Percentiles rank a stretch among this genome's conserved stretches.
Evolutionary conservation across 2,113 vertebrate species (phyloP).

Genomic region (Centropristis striata): DNA sequence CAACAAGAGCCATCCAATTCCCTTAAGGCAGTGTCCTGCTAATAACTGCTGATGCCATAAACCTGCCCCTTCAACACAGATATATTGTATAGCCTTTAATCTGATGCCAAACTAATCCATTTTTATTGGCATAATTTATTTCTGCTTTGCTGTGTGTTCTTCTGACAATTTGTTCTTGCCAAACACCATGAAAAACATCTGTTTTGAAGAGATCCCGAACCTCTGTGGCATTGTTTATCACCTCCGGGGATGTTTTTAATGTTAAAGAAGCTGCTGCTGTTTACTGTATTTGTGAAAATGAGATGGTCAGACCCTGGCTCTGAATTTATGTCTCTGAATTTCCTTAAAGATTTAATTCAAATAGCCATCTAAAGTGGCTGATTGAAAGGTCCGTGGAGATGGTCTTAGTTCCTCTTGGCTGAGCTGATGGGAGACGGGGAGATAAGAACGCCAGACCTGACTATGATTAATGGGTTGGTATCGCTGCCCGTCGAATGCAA

Average conservation of each 20-base stretch:
- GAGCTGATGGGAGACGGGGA: constrained; percentile 57
- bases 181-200: constrained; percentile 53
- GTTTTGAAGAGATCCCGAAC: constrained; percentile 27
- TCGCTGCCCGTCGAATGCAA: constrained; percentile 48
- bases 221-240: constrained; percentile 34
- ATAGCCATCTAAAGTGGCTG: constrained; percentile 53
- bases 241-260: constrained; percentile 29
- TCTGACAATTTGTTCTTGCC: constrained; percentile 49
- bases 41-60: constrained; percentile 24
- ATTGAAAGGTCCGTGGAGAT: constrained; percentile 67
- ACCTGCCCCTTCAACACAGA: constrained; percentile 26
- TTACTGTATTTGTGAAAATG: constrained; percentile 30
- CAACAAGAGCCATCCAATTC: background rate
- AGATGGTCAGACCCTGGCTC: constrained; percentile 24
- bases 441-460: constrained; percentile 66
- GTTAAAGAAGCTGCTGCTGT: constrained; percentile 24
- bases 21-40: constrained; percentile 17
- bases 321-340: constrained; percentile 48
- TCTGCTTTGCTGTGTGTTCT: constrained; percentile 42
- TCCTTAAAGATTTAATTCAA: constrained; percentile 45
- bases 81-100: constrained; percentile 23
- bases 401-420: constrained; percentile 67
- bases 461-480: constrained; percentile 72
- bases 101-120: constrained; percentile 44
- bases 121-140: constrained; percentile 42